Percentiles rank a stretch among this genome's conserved stretches.
These are phyloP conservation scores for Platorchestia sp. DNA, from an alignment of 1,140 invertebrate genomes.

Conservation along the genomic window DNA sequence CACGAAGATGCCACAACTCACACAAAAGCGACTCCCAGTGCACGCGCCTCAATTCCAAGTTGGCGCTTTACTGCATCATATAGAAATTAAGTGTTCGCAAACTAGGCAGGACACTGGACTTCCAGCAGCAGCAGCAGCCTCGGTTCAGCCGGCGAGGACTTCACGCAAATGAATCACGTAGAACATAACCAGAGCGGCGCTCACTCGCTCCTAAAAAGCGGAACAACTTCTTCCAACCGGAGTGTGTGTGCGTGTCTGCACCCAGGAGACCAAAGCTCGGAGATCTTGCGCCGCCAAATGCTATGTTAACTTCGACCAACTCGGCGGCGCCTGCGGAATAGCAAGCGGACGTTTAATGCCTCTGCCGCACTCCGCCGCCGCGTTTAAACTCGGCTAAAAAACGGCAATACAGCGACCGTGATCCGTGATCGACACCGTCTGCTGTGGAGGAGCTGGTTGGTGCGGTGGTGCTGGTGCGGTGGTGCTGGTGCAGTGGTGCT, in stretches of 20 bases:
- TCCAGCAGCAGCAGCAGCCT: not conserved
- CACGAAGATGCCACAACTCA: not conserved
- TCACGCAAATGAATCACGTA: slow-evolving; percentile 34
- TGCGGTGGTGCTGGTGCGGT: not conserved
- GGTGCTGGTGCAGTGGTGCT: not conserved
- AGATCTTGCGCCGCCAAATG: slow-evolving; percentile 27
- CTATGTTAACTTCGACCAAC: slow-evolving; percentile 18
- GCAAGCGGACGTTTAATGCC: not conserved
- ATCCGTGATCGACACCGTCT: not conserved
- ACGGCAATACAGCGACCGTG: not conserved
- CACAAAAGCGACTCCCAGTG: not conserved
- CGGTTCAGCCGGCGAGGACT: not conserved
- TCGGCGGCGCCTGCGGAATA: not conserved
- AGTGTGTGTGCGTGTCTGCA: slow-evolving; percentile 15
- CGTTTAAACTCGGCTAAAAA: not conserved
- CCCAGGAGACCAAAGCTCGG: not conserved
- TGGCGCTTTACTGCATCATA: not conserved
- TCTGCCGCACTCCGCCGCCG: not conserved
- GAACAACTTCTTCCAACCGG: slow-evolving; percentile 26
- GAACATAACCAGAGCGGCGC: slow-evolving; percentile 27
- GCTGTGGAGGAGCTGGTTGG: not conserved
- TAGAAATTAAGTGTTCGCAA: not conserved
- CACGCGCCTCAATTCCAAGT: not conserved
- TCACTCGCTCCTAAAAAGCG: slow-evolving; percentile 33
- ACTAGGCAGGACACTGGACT: not conserved